Percentiles rank a stretch among this genome's conserved stretches.
These are phyloP conservation scores for Pogona vitticeps DNA, from an alignment of 2,113 vertebrate species.

Conservation along the genomic window DNA sequence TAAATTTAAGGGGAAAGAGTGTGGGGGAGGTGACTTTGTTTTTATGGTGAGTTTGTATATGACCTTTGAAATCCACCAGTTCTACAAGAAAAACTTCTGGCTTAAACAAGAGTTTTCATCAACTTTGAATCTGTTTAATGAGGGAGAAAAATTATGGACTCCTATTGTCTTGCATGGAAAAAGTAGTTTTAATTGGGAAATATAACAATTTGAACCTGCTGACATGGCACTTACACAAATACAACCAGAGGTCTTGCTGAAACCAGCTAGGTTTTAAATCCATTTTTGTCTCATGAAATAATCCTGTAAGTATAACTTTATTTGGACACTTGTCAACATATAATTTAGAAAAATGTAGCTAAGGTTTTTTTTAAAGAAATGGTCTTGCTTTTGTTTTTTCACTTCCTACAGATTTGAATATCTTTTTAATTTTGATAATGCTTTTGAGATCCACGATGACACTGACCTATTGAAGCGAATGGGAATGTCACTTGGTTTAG, in stretches of 20 bases:
- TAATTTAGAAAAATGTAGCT: background rate
- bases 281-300: slow-evolving; percentile 9
- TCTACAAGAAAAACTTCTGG: slow-evolving; percentile 53
- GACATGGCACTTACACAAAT: slow-evolving; percentile 22
- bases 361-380: background rate
- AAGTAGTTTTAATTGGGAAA: slow-evolving; percentile 51
- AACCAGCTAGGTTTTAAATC: background rate
- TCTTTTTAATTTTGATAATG: slow-evolving; percentile 88
- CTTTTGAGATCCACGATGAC: slow-evolving; percentile 88
- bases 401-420: slow-evolving; percentile 82
- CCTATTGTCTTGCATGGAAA: slow-evolving; percentile 23
- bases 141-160: slow-evolving; percentile 43
- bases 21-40: slow-evolving; percentile 19
- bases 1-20: slow-evolving; percentile 40
- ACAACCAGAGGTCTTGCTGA: slow-evolving; percentile 15
- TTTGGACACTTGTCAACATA: background rate
- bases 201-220: slow-evolving; percentile 8
- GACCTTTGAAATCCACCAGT: slow-evolving; percentile 40
- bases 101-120: slow-evolving; percentile 33
- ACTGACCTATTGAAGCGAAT: slow-evolving; percentile 86
- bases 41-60: slow-evolving; percentile 46
- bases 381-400: slow-evolving; percentile 36
- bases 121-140: slow-evolving; percentile 50
- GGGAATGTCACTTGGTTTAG: slow-evolving; percentile 87
- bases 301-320: slow-evolving; percentile 13